These are phyloP conservation scores for Drosophila nr. perissopoda DNA, from an alignment of 2,888 invertebrate genomes.

Conservation along the genomic window DNA sequence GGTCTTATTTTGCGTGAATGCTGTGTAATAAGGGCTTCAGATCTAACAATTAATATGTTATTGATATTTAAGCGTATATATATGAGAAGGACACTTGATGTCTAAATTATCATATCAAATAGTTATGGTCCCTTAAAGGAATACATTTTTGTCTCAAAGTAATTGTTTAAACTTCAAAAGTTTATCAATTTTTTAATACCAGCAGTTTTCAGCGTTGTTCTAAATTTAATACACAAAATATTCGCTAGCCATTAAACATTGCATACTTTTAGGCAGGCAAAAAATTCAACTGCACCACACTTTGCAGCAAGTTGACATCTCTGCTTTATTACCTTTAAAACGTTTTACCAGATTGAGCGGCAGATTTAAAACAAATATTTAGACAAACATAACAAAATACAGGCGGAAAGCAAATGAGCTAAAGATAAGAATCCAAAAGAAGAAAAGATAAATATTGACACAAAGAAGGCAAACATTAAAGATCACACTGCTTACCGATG, in stretches of 20 bases:
- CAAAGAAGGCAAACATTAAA: slow-evolving; percentile 12
- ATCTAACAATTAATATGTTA: background rate
- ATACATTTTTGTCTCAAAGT: too few species aligned
- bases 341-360: slow-evolving; percentile 18
- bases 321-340: slow-evolving; percentile 2
- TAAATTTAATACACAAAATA: slow-evolving; percentile 35
- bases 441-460: slow-evolving; percentile 19
- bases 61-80: background rate
- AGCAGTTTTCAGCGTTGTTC: background rate
- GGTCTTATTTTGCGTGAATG: background rate
- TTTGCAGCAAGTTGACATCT: slow-evolving; percentile 33
- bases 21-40: background rate
- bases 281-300: background rate
- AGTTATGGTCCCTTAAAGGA: too few species aligned
- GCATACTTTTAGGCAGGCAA: slow-evolving; percentile 50
- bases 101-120: background rate
- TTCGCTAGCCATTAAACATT: slow-evolving; percentile 5
- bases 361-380: slow-evolving; percentile 56
- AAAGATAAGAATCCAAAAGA: slow-evolving; percentile 2
- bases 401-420: slow-evolving; percentile 27
- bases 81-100: background rate
- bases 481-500: slow-evolving; percentile 10
- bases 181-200: background rate
- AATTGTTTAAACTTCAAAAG: too few species aligned
- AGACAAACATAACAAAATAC: slow-evolving; percentile 4